Conservation (phyloP, 2,113 vertebrate species). For the Asarcornis scutulata region DNA sequence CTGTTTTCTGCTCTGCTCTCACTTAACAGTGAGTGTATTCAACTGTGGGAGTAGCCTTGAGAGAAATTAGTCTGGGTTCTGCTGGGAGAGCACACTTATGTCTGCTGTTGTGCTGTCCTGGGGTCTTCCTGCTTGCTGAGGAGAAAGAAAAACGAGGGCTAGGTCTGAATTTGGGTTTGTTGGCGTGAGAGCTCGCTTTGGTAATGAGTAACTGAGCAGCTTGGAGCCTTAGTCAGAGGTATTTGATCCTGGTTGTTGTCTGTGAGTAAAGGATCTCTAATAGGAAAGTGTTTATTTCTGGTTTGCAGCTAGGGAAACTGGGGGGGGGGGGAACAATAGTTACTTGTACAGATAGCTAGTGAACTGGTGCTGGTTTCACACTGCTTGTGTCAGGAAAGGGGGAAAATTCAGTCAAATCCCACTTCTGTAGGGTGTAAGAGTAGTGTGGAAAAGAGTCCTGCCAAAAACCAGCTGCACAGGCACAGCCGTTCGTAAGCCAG, state of each 20-base stretch:
- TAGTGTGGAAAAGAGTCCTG: not conserved
- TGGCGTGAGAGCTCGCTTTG: not conserved
- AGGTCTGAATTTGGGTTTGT: not conserved
- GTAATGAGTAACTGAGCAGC: not conserved
- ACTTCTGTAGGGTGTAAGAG: not conserved
- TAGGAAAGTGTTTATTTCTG: not conserved
- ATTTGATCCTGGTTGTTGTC: not conserved
- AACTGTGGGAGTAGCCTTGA: not conserved
- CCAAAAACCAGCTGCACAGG: not conserved
- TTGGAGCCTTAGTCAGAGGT: not conserved
- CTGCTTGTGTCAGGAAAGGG: not conserved
- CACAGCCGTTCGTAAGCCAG: not conserved
- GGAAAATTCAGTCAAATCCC: not conserved
- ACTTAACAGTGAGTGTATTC: rapidly evolving
- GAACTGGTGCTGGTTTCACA: not conserved
- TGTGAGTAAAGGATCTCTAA: not conserved
- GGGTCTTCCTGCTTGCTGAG: not conserved
- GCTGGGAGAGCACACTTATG: rapidly evolving
- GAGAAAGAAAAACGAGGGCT: not conserved
- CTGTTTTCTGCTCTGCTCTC: not conserved
- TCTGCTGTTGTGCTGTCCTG: not conserved
- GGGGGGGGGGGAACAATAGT: not conserved
- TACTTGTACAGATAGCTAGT: not conserved
- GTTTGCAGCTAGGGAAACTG: not conserved
- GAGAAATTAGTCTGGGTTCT: not conserved